A percentile compares a stretch with the other conserved stretches of the same genome.
Conservation (phyloP, 2,888 invertebrate species). For the Kuschelorhynchus macadamiae region DNA sequence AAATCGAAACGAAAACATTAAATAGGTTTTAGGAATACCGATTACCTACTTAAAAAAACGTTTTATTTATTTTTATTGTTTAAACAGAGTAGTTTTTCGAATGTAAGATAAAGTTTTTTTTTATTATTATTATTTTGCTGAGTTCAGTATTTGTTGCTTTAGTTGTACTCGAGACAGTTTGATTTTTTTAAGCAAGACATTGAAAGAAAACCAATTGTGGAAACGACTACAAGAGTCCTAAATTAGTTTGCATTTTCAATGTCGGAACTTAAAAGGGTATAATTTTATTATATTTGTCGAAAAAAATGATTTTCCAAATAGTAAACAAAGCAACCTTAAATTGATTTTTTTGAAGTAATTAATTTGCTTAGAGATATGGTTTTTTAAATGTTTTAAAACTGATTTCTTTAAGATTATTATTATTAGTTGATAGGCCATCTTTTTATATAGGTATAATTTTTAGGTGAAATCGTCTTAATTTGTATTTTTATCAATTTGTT, state of each 20-base stretch:
- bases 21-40: slow-evolving; percentile 12
- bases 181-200: too few species aligned
- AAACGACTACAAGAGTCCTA: too few species aligned
- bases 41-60: slow-evolving; percentile 24
- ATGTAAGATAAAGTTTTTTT: too few species aligned
- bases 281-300: too few species aligned
- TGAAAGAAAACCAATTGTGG: too few species aligned
- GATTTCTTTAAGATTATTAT: slow-evolving; percentile 25
- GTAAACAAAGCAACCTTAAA: background rate
- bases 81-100: background rate
- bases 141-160: too few species aligned
- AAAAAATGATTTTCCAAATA: too few species aligned
- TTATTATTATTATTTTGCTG: too few species aligned
- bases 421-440: slow-evolving; percentile 34
- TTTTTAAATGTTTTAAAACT: slow-evolving; percentile 16
- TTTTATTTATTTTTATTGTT: slow-evolving; percentile 21
- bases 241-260: too few species aligned
- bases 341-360: background rate
- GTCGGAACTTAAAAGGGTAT: too few species aligned
- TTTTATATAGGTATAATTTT: slow-evolving; percentile 43
- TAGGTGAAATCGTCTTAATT: slow-evolving; percentile 57
- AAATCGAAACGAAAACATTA: background rate
- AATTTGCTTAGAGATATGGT: slow-evolving; percentile 27
- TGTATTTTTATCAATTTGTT: slow-evolving; percentile 64
- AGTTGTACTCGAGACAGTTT: too few species aligned